phyloP scores from a whole-genome alignment of 30 jellyfish, hydroid and myxozoan species.

The Sanderia malayensis region DNA sequence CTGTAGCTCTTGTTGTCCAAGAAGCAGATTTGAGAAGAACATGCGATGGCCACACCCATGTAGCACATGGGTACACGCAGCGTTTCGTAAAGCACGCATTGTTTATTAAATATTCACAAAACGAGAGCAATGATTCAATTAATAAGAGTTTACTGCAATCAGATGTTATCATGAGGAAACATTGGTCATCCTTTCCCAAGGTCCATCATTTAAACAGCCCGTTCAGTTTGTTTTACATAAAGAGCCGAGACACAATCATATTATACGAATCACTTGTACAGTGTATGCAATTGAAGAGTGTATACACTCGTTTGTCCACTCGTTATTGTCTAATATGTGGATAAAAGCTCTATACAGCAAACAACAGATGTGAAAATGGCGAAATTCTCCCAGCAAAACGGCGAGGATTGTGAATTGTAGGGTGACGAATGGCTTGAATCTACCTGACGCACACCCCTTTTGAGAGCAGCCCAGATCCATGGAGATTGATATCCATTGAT shows the following conservation, averaged over 20 bases:
- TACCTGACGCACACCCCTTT: constrained; percentile 52
- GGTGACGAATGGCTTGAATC: constrained; percentile 38
- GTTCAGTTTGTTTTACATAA: constrained; percentile 54
- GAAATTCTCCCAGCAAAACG: constrained; percentile 77
- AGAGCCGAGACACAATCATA: constrained; percentile 38
- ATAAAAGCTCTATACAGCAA: constrained; percentile 68
- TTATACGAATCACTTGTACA: constrained; percentile 49
- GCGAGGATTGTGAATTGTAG: constrained; percentile 71
- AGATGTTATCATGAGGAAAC: constrained; percentile 59
- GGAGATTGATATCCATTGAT: constrained; percentile 22
- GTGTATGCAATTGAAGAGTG: constrained; percentile 48
- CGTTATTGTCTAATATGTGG: constrained; percentile 45
- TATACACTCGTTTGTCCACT: constrained; percentile 55
- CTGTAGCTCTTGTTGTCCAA: too few species aligned
- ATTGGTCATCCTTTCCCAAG: constrained; percentile 39
- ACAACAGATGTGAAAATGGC: constrained; percentile 69
- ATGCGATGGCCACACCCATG: constrained; percentile 64
- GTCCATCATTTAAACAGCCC: constrained; percentile 63
- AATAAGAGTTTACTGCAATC: constrained; percentile 33
- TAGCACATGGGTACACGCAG: constrained; percentile 3
- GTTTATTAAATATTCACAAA: neutral
- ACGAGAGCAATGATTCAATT: constrained; percentile 43
- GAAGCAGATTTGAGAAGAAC: too few species aligned
- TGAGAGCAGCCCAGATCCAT: constrained; percentile 19
- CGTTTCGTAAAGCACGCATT: constrained; percentile 4